phyloP scores from a whole-genome alignment of 1,140 invertebrate species.

The Ridgeia piscesae region DNA sequence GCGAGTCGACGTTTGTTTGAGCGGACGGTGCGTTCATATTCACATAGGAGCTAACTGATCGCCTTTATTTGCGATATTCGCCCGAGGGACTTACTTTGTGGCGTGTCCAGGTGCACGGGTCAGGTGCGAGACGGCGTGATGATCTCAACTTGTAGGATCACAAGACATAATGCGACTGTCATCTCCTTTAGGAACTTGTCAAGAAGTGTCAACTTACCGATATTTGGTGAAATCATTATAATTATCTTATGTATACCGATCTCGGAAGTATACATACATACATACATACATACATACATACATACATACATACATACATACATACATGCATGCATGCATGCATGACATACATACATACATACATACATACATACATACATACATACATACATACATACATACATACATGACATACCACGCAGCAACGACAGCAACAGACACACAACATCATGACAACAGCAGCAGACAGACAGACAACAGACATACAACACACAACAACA shows the following conservation, averaged over 20 bases:
- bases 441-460: too few species aligned
- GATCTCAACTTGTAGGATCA: background rate
- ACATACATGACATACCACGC: too few species aligned
- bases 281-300: constrained; percentile 7
- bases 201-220: background rate
- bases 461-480: too few species aligned
- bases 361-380: constrained; percentile 5
- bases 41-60: background rate
- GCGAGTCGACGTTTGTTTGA: background rate
- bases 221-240: background rate
- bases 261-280: background rate
- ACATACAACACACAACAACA: too few species aligned
- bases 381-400: constrained; percentile 7
- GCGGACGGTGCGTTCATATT: background rate
- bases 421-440: too few species aligned
- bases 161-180: background rate
- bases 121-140: background rate
- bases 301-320: constrained; percentile 4
- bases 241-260: too few species aligned
- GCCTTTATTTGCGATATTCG: background rate
- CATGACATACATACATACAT: too few species aligned
- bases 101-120: background rate
- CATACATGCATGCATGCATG: constrained; percentile 8
- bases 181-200: background rate
- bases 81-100: background rate